Evolutionary conservation across 2,888 invertebrate genomes (phyloP).

Genomic region (Scaptomyza caliginosa): DNA sequence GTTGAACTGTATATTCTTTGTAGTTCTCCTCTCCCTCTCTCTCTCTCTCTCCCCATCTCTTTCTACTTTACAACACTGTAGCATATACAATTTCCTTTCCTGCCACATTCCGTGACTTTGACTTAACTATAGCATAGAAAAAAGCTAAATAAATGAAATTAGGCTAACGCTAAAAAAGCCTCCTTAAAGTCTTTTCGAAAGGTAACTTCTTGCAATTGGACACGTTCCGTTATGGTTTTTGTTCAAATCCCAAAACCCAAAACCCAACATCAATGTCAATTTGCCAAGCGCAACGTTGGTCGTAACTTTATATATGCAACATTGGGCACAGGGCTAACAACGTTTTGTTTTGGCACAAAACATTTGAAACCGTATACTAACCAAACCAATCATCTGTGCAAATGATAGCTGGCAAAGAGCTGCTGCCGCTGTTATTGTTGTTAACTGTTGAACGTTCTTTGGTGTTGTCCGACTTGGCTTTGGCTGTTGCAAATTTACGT

Average conservation of each 20-base stretch:
- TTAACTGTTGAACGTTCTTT: conserved; percentile 35
- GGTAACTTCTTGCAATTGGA: conserved; percentile 37
- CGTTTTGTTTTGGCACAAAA: background rate
- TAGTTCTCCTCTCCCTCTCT: too few relatives aligned
- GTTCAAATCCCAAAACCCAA: conserved; percentile 42
- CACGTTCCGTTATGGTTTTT: conserved; percentile 22
- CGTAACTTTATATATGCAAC: conserved; percentile 68
- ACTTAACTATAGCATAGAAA: too few relatives aligned
- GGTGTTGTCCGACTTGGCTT: conserved; percentile 40
- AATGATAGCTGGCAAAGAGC: conserved; percentile 58
- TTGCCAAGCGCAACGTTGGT: conserved; percentile 57
- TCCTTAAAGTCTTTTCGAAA: too few relatives aligned
- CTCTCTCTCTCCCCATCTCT: conserved; percentile 6
- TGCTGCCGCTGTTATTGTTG: conserved; percentile 32
- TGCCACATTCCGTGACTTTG: conserved; percentile 25
- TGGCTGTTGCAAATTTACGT: conserved; percentile 62
- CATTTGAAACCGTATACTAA: conserved; percentile 63
- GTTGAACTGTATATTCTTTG: conserved; percentile 60
- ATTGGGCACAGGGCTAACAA: conserved; percentile 63
- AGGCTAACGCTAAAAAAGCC: too few relatives aligned
- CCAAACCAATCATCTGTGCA: conserved; percentile 79
- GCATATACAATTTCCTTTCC: conserved; percentile 41
- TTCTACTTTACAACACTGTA: conserved; percentile 32
- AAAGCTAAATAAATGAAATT: too few relatives aligned
- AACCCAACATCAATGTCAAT: conserved; percentile 65